Conservation (phyloP, 2,113 vertebrate species). For the Nerophis ophidion region DNA sequence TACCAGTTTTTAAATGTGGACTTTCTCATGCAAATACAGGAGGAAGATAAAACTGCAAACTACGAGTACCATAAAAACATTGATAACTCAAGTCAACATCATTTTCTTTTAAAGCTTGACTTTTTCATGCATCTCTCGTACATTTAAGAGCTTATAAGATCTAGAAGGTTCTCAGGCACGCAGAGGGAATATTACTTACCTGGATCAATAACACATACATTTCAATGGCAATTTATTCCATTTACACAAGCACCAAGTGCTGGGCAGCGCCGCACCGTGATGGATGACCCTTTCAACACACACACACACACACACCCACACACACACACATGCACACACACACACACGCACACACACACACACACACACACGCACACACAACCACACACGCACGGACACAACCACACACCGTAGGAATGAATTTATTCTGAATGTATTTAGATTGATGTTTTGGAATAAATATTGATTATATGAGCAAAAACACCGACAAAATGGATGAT, state of each 20-base stretch:
- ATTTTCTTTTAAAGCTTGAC: too few species aligned
- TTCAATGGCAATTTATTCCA: slow-evolving; percentile 36
- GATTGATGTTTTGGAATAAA: slow-evolving; percentile 9
- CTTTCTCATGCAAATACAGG: too few species aligned
- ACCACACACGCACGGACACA: slow-evolving; percentile 2
- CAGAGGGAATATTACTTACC: slow-evolving; percentile 4
- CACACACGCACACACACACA: slow-evolving; percentile 9
- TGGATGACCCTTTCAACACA: slow-evolving; percentile 32
- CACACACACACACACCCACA: slow-evolving; percentile 16
- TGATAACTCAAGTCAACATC: too few species aligned
- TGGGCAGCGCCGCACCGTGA: slow-evolving; percentile 35
- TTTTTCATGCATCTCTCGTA: too few species aligned
- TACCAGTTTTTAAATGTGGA: too few species aligned
- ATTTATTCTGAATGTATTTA: slow-evolving; percentile 32
- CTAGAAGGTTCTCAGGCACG: not conserved
- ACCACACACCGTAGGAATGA: slow-evolving; percentile 22
- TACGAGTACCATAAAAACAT: too few species aligned
- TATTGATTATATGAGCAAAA: slow-evolving; percentile 27
- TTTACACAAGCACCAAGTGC: slow-evolving; percentile 33
- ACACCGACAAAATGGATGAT: not conserved
- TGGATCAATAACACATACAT: slow-evolving; percentile 54
- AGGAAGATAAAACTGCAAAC: too few species aligned
- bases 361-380: slow-evolving; percentile 5
- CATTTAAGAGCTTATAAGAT: too few species aligned
- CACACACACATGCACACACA: too few species aligned